Evolutionary conservation across 2,113 vertebrate genomes (phyloP), one percentile per base, ranked within the genome.

Genomic region (Gnathonemus echidnorhynchus): DNA sequence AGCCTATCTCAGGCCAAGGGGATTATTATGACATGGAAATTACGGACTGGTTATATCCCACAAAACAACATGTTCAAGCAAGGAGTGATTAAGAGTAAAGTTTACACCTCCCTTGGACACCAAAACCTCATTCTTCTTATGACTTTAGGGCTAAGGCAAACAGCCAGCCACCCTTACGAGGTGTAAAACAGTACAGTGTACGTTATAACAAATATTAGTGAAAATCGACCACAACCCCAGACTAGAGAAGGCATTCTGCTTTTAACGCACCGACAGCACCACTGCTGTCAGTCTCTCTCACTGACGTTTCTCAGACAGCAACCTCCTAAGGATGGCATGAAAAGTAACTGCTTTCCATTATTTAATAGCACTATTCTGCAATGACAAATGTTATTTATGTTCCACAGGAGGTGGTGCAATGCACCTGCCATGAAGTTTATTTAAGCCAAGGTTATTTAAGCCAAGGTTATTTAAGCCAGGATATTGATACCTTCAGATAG

Each of bases 281-380:
- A 48, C 19, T 48, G 45, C 83, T 24, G 42, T 85, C 19, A n/a
- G 42, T 48, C 17, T 85, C 45, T 48, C 17, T 85, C 45, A 85
- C 39, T 85, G 66, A 24, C 3, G 89, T 42, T 80, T 80, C 74
- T 42, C 35, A 80, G 74, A 56, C 91, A 50, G 46, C 1, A 92
- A 92, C 92, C 45, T n/a, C 83, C 45, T n/a, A 24, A 85, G 5
- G 8, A 48, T 48, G 8, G 24, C 45, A n/a, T 48, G 83, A 48
- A 24, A 48, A 85, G 46, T 85, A 48, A 85, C 39, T 85, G 21
- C 19, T 42, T 85, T 85, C 45, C 24, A 48, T 85, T 46, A 85
- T 85, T 85, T 48, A 48, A 85, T 48, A 46, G 19, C 42, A n/a
- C 42, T n/a, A 85, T 21, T 85, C 21, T 48, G 45, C 83, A 85